These are phyloP conservation scores for Vimba vimba DNA, from an alignment of 2,113 vertebrate genomes.

Conservation along the genomic window DNA sequence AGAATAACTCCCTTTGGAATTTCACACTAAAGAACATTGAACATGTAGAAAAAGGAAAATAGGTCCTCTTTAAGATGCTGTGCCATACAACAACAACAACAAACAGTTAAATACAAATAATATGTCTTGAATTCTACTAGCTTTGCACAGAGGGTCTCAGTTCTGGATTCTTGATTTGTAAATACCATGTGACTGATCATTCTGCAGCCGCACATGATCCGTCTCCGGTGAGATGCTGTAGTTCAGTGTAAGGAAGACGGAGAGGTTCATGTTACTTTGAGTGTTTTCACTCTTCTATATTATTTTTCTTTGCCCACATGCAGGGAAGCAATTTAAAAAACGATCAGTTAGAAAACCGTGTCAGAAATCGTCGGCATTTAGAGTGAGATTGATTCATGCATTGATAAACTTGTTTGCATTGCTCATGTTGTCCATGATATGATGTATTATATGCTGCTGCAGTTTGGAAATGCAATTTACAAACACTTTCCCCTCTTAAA, in stretches of 20 bases:
- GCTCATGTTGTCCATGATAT: not conserved
- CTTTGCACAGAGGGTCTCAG: not conserved
- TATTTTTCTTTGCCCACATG: not conserved
- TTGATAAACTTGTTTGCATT: conserved; percentile 1
- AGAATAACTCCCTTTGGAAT: no score
- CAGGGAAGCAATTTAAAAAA: not conserved
- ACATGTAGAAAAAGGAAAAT: no score
- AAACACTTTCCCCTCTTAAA: not conserved
- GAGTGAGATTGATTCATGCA: not conserved
- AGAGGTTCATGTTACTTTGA: not conserved
- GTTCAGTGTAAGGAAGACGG: not conserved
- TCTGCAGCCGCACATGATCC: not conserved
- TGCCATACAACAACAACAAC: not conserved
- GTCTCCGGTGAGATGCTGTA: not conserved
- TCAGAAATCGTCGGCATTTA: not conserved
- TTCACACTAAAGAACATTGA: no score
- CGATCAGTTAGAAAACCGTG: not conserved
- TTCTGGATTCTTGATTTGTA: not conserved
- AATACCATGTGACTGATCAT: not conserved
- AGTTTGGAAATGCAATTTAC: not conserved
- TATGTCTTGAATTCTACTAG: no score
- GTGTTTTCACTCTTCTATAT: not conserved
- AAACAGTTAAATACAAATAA: not conserved
- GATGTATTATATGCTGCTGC: not conserved
- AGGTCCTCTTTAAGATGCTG: not conserved